A percentile compares a stretch with the other conserved stretches of the same genome.
phyloP scores from a whole-genome alignment of 2,888 invertebrate genomes.

The Apotomis capreana region DNA sequence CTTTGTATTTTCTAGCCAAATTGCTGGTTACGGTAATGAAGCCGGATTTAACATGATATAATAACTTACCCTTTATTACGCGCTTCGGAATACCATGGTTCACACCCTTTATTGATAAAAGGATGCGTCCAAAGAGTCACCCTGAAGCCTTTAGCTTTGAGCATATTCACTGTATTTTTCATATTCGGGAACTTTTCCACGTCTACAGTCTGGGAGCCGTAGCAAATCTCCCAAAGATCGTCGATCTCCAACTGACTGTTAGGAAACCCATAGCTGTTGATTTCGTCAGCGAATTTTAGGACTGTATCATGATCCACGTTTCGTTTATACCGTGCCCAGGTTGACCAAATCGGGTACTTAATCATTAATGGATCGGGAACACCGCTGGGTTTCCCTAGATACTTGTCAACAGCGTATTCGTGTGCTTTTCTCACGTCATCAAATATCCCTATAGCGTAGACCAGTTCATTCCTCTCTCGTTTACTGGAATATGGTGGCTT shows the following conservation, averaged over 20 bases:
- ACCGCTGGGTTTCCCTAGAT: slow-evolving; percentile 82
- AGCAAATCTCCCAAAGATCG: slow-evolving; percentile 86
- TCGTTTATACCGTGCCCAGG: slow-evolving; percentile 84
- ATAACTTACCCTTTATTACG: slow-evolving; percentile 70
- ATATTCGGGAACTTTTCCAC: slow-evolving; percentile 81
- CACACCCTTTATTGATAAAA: slow-evolving; percentile 84
- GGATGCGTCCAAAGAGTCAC: slow-evolving; percentile 86
- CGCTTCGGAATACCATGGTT: slow-evolving; percentile 77
- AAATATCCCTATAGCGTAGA: slow-evolving; percentile 85
- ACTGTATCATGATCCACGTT: slow-evolving; percentile 80
- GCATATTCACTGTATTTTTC: slow-evolving; percentile 68
- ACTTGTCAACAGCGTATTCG: slow-evolving; percentile 83
- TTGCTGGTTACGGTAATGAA: too few species aligned
- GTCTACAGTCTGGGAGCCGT: slow-evolving; percentile 83
- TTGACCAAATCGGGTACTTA: slow-evolving; percentile 86
- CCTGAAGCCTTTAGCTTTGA: slow-evolving; percentile 77
- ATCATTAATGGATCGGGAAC: slow-evolving; percentile 83
- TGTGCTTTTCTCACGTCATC: slow-evolving; percentile 84
- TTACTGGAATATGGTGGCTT: slow-evolving; percentile 76
- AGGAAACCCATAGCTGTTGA: slow-evolving; percentile 75
- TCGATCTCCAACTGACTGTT: slow-evolving; percentile 85
- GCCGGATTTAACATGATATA: background rate
- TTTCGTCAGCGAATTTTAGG: slow-evolving; percentile 78
- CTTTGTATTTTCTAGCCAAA: too few species aligned
- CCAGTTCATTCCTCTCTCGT: slow-evolving; percentile 70